Evolutionary conservation across 2,113 vertebrate genomes (phyloP).

Genomic region (Podilymbus podiceps): DNA sequence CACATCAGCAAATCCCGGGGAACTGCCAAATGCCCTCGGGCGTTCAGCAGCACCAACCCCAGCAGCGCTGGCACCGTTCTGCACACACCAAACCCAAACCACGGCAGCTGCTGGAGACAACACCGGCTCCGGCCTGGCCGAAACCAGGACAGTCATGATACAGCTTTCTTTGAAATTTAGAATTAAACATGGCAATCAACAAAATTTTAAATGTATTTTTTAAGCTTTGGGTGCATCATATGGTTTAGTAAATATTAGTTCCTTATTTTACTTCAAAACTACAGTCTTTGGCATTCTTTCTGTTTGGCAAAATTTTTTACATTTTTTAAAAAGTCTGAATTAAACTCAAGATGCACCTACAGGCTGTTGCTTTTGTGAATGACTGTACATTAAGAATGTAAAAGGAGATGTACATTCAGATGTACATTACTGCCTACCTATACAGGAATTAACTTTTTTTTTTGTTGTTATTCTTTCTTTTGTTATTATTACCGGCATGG

Average conservation of each 20-base stretch:
- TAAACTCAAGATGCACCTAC: neutral
- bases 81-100: too few relatives aligned
- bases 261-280: neutral
- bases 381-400: neutral
- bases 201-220: neutral
- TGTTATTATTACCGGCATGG: neutral
- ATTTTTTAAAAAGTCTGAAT: neutral
- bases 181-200: neutral
- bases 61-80: too few relatives aligned
- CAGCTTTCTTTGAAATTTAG: neutral
- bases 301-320: neutral
- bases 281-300: neutral
- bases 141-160: neutral
- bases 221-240: neutral
- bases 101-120: too few relatives aligned
- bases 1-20: too few relatives aligned
- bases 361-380: neutral
- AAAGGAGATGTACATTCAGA: neutral
- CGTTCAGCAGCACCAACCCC: too few relatives aligned
- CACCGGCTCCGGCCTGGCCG: too few relatives aligned
- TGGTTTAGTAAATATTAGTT: neutral
- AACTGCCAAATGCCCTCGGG: too few relatives aligned
- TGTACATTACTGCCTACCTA: neutral
- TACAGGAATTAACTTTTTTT: neutral
- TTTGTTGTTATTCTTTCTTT: neutral